phyloP scores from a whole-genome alignment of 2,888 invertebrate genomes.

The Monochamus alternatus region DNA sequence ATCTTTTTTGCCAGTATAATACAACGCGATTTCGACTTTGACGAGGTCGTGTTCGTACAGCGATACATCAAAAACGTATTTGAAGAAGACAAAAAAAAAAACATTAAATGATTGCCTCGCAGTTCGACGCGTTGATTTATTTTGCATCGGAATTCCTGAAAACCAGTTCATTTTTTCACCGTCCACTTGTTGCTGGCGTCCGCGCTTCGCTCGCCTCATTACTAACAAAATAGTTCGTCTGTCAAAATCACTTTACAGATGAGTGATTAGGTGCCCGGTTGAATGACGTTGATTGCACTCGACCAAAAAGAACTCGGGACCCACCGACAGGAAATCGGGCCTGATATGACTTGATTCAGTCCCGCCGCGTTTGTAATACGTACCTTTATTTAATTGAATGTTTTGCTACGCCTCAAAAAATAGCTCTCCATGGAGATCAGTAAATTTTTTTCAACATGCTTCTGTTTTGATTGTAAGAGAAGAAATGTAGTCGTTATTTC shows the following conservation, averaged over 20 bases:
- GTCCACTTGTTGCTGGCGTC: background rate
- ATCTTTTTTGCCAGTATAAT: no score
- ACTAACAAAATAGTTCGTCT: conserved; percentile 13
- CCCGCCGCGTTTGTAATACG: no score
- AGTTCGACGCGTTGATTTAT: conserved; percentile 8
- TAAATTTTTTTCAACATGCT: no score
- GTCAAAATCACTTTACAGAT: conserved; percentile 30
- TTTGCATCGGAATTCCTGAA: conserved; percentile 12
- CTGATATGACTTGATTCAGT: conserved; percentile 22
- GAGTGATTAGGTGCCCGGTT: conserved; percentile 32
- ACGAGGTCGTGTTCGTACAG: background rate
- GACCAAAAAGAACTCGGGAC: conserved; percentile 40
- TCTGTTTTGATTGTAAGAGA: no score
- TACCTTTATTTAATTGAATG: no score
- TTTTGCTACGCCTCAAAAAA: no score
- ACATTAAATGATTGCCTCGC: background rate
- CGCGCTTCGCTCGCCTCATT: background rate
- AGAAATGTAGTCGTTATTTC: no score
- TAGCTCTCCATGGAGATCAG: no score
- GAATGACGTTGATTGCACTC: conserved; percentile 41
- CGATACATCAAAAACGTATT: background rate
- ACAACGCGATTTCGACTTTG: background rate
- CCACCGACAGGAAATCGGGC: conserved; percentile 44
- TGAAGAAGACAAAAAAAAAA: background rate
- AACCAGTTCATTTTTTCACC: conserved; percentile 21